Conservation (phyloP, 2,113 vertebrate genomes). For the Protobothrops flavoviridis region DNA sequence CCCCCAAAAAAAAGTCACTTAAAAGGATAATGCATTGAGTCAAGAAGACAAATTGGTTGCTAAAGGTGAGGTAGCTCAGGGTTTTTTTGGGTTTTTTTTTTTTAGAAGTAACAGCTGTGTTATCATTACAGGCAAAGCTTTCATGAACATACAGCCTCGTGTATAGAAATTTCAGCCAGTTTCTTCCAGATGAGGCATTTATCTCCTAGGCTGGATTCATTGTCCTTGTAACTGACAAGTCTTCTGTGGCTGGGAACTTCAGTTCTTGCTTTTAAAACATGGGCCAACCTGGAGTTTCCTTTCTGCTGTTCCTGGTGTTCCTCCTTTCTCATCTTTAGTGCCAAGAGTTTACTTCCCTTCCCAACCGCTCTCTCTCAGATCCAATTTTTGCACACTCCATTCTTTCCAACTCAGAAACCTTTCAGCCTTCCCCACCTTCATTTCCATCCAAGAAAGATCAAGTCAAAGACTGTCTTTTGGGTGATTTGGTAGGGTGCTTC, state of each 20-base stretch:
- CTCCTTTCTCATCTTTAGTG: neutral
- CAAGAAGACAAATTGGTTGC: slow-evolving; percentile 48
- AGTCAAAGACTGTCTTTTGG: slow-evolving; percentile 54
- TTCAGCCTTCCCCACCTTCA: slow-evolving; percentile 60
- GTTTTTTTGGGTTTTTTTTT: neutral
- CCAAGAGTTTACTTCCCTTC: neutral
- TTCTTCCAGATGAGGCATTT: slow-evolving; percentile 40
- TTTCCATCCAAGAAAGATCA: slow-evolving; percentile 40
- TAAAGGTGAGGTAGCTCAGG: slow-evolving; percentile 32
- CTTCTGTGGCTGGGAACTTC: slow-evolving; percentile 6
- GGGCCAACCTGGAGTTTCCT: slow-evolving; percentile 6
- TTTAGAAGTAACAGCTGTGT: slow-evolving; percentile 48
- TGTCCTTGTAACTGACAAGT: slow-evolving; percentile 47
- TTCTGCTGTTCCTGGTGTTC: neutral
- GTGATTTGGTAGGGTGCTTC: slow-evolving; percentile 53
- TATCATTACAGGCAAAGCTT: slow-evolving; percentile 38
- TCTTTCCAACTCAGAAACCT: slow-evolving; percentile 41
- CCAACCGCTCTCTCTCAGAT: slow-evolving; percentile 4
- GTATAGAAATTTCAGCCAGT: slow-evolving; percentile 41
- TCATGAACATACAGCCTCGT: slow-evolving; percentile 4
- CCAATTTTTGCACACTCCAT: slow-evolving; percentile 37
- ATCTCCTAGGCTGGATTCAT: slow-evolving; percentile 44
- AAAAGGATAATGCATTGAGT: slow-evolving; percentile 32
- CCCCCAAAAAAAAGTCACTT: neutral
- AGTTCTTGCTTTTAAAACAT: slow-evolving; percentile 1